Evolutionary conservation across 2,888 invertebrate species (phyloP).

Genomic region (Didymodactylos carnosus): DNA sequence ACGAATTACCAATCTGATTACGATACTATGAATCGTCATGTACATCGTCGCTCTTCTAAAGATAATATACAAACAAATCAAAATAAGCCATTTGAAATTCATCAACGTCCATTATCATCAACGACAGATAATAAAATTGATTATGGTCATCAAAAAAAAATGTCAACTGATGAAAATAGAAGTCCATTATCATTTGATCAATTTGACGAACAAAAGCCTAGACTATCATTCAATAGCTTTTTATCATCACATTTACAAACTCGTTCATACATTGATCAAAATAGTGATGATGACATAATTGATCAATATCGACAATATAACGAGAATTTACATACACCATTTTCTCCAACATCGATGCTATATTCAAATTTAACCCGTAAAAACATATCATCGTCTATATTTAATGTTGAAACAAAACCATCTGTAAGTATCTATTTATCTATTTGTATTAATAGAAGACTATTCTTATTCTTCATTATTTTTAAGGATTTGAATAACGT

Average conservation of each 20-base stretch:
- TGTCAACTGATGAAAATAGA: no score
- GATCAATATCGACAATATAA: no score
- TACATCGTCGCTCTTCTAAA: background rate
- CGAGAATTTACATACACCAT: no score
- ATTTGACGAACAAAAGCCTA: no score
- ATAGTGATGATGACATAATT: background rate
- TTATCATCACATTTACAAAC: background rate
- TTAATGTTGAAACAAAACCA: background rate
- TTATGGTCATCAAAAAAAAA: background rate
- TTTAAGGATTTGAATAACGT: background rate
- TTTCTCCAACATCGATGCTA: no score
- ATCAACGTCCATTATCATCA: background rate
- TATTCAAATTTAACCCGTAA: no score
- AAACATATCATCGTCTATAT: background rate
- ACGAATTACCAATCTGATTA: background rate
- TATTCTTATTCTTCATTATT: background rate
- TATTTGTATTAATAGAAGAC: background rate
- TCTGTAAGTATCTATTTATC: no score
- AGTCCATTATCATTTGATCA: no score
- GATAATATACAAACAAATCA: no score
- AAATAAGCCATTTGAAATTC: background rate
- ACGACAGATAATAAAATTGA: background rate
- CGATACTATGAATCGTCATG: background rate
- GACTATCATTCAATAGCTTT: background rate
- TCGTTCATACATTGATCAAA: background rate